A percentile compares a stretch with the other conserved stretches of the same genome.
Evolutionary conservation across 1,140 invertebrate species (phyloP).

Genomic region (Papilio dardanus): DNA sequence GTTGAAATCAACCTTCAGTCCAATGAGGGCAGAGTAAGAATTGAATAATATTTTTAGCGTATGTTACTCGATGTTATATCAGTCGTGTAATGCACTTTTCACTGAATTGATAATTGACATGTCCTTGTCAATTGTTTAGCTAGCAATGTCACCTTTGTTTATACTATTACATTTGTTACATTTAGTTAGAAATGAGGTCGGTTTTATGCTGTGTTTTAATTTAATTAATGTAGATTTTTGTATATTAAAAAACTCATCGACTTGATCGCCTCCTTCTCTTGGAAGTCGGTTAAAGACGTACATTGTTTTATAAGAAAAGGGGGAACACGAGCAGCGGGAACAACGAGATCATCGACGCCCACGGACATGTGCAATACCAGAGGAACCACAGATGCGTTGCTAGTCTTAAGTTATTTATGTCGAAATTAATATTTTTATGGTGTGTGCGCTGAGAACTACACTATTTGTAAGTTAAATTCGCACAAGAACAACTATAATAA

Average conservation of each 20-base stretch:
- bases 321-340: too few relatives aligned
- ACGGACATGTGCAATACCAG: too few relatives aligned
- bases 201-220: too few relatives aligned
- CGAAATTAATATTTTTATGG: not conserved
- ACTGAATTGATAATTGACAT: slow-evolving; percentile 64
- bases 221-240: too few relatives aligned
- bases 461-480: not conserved
- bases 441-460: not conserved
- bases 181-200: slow-evolving; percentile 27
- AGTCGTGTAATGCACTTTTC: slow-evolving; percentile 64
- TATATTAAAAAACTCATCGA: too few relatives aligned
- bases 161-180: slow-evolving; percentile 14
- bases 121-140: slow-evolving; percentile 47
- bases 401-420: too few relatives aligned
- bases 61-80: slow-evolving; percentile 68
- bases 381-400: too few relatives aligned
- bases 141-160: slow-evolving; percentile 55
- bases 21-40: slow-evolving; percentile 66
- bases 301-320: too few relatives aligned
- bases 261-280: too few relatives aligned
- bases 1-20: slow-evolving; percentile 69
- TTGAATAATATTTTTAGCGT: slow-evolving; percentile 73
- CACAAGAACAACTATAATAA: slow-evolving; percentile 9
- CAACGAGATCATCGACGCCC: too few relatives aligned
- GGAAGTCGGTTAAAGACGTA: too few relatives aligned